Evolutionary conservation across 1,140 invertebrate species (phyloP).

Genomic region (Pteromalus puparum): DNA sequence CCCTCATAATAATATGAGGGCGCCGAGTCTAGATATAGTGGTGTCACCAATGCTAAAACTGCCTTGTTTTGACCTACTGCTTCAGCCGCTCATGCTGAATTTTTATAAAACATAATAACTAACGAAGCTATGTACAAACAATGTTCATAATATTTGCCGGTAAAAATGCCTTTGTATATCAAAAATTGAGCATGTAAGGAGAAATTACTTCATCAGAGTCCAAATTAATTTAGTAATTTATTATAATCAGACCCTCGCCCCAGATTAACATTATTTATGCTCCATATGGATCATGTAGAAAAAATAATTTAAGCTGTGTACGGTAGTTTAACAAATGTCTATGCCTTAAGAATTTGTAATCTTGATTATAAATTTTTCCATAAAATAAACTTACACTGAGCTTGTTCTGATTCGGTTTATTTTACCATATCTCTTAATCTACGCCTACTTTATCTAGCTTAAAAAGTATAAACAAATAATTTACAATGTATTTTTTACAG

Average conservation of each 20-base stretch:
- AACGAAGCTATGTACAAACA: conserved; percentile 12
- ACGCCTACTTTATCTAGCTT: neutral
- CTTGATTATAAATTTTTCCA: conserved; percentile 54
- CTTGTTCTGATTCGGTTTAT: conserved; percentile 57
- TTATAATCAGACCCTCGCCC: neutral
- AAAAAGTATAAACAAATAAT: conserved; percentile 38
- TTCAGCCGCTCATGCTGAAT: too few relatives aligned
- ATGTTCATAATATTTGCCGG: neutral
- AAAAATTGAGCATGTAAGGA: neutral
- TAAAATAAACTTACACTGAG: conserved; percentile 60
- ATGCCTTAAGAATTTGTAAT: conserved; percentile 60
- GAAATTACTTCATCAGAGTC: neutral
- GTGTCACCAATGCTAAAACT: too few relatives aligned
- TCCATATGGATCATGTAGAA: conserved; percentile 1
- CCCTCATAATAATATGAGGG: too few relatives aligned
- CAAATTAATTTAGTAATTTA: neutral
- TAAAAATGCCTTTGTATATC: neutral
- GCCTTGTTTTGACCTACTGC: too few relatives aligned
- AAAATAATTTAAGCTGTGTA: conserved; percentile 18
- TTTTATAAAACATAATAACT: conserved; percentile 20
- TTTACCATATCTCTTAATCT: conserved; percentile 10
- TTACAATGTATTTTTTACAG: conserved; percentile 41
- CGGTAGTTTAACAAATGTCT: conserved; percentile 18
- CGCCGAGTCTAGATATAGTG: too few relatives aligned
- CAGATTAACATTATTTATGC: neutral